These are phyloP conservation scores for Onychostoma macrolepis DNA, from an alignment of 2,113 vertebrate species.

Conservation along the genomic window DNA sequence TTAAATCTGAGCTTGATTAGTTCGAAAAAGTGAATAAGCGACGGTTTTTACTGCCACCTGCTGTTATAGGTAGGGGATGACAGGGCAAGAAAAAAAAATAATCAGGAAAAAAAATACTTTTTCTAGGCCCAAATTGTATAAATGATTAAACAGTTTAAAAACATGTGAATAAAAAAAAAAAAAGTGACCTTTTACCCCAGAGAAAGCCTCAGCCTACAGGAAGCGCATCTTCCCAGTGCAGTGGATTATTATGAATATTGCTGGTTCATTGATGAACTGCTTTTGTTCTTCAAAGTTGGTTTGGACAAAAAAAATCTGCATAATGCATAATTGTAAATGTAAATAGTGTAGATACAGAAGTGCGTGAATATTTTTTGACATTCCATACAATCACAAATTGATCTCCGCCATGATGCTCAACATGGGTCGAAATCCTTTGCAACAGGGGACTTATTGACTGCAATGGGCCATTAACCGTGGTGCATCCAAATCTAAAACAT, in stretches of 20 bases:
- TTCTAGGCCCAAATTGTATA: neutral
- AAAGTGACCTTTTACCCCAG: neutral
- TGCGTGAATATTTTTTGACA: neutral
- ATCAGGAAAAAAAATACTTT: neutral
- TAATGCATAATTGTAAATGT: neutral
- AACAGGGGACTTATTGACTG: neutral
- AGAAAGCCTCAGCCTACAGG: neutral
- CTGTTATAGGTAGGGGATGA: neutral
- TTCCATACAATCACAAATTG: neutral
- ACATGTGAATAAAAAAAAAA: neutral
- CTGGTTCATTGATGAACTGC: neutral
- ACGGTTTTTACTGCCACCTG: neutral
- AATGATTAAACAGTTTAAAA: neutral
- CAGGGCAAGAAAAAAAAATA: neutral
- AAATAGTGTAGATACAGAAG: neutral
- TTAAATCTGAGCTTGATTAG: neutral
- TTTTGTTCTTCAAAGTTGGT: neutral
- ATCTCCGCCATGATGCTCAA: neutral
- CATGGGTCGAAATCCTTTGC: neutral
- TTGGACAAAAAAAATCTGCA: neutral
- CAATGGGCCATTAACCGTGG: neutral
- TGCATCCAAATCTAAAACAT: neutral
- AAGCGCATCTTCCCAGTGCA: too few relatives aligned
- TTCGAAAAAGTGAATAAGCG: neutral
- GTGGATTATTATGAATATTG: too few relatives aligned